These are phyloP conservation scores for Stratiolaelaps scimitus DNA, from an alignment of 1,140 invertebrate species.

Conservation along the genomic window DNA sequence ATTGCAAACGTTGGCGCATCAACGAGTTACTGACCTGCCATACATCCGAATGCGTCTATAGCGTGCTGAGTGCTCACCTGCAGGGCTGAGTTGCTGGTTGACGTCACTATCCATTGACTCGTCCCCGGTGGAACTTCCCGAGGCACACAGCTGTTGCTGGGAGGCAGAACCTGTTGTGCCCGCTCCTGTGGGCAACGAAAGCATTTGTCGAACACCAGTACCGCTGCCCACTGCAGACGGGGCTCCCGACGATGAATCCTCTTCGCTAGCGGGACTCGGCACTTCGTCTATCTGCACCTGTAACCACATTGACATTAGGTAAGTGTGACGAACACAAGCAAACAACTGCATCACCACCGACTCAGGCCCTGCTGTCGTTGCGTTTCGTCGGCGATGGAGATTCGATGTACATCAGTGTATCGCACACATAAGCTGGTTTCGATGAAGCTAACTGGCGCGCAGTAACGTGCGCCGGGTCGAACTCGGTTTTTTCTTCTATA, in stretches of 20 bases:
- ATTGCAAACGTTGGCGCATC: no score
- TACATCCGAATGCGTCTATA: no score
- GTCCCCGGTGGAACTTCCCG: background rate
- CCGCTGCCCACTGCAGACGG: background rate
- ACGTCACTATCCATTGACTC: constrained; percentile 4
- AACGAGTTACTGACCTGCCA: no score
- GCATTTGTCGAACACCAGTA: constrained; percentile 6
- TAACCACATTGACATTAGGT: constrained; percentile 17
- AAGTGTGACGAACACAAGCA: background rate
- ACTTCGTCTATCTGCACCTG: constrained; percentile 28
- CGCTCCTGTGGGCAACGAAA: constrained; percentile 6
- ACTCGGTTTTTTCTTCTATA: no score
- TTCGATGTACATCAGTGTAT: no score
- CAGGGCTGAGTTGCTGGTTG: constrained; percentile 26
- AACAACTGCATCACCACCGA: no score
- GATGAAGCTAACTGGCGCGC: no score
- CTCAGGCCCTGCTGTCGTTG: no score
- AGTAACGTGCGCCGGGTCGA: no score
- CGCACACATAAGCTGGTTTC: no score
- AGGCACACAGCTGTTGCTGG: constrained; percentile 1
- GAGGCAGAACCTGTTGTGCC: constrained; percentile 2
- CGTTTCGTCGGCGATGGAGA: background rate
- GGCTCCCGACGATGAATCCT: background rate
- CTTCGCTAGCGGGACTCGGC: constrained; percentile 13
- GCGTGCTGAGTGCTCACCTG: background rate